Evolutionary conservation across 2,888 invertebrate genomes (phyloP).

Genomic region (Cecidostiba fungosa): DNA sequence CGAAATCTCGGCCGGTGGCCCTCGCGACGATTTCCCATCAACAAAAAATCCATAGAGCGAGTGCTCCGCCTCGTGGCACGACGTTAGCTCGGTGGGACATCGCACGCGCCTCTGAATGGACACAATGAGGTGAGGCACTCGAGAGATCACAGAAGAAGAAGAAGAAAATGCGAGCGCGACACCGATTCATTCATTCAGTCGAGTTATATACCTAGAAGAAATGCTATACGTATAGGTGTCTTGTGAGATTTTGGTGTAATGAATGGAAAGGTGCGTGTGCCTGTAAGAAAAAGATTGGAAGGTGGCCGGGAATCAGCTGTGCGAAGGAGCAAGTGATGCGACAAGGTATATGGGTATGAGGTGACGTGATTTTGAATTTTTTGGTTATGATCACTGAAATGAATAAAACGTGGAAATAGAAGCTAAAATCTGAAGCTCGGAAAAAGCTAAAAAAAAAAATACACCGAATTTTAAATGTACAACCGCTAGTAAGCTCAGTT

Average conservation of each 20-base stretch:
- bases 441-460: no score
- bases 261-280: background rate
- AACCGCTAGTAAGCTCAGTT: no score
- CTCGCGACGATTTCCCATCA: background rate
- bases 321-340: background rate
- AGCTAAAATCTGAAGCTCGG: no score
- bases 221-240: background rate
- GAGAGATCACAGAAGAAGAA: constrained; percentile 6
- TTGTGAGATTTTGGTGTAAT: background rate
- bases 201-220: background rate
- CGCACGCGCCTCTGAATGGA: constrained; percentile 11
- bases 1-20: constrained; percentile 7
- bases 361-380: background rate
- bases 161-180: background rate
- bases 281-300: no score
- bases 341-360: no score
- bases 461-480: no score
- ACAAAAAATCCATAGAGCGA: background rate
- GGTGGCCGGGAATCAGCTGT: background rate
- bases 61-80: background rate
- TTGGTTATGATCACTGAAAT: no score
- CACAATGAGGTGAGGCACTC: background rate
- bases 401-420: no score
- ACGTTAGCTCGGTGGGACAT: background rate
- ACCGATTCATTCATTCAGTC: background rate